Conservation (phyloP, 2,888 invertebrate genomes). For the Eupithecia tripunctaria region DNA sequence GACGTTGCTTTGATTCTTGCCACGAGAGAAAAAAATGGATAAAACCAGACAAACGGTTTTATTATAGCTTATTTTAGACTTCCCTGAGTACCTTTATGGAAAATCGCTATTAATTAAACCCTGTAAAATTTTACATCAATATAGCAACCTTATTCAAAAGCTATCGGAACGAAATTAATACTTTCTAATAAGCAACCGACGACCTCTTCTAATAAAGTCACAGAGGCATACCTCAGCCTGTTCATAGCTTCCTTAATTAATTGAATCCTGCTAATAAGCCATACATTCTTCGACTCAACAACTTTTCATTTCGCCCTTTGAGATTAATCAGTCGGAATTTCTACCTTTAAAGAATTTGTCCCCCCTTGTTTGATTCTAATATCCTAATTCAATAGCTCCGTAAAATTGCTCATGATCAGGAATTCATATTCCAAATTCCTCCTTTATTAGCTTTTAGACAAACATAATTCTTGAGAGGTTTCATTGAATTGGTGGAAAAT, state of each 20-base stretch:
- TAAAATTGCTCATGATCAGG: slow-evolving; percentile 8
- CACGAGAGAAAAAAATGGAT: too few species aligned
- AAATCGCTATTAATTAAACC: neutral
- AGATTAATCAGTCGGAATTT: slow-evolving; percentile 53
- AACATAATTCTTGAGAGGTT: slow-evolving; percentile 5
- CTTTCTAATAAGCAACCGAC: neutral
- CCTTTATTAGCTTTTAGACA: slow-evolving; percentile 1
- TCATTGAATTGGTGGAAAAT: neutral
- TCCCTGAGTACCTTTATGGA: too few species aligned
- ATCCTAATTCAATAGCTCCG: slow-evolving; percentile 12
- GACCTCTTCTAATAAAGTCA: slow-evolving; percentile 20
- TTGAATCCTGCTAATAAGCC: slow-evolving; percentile 61
- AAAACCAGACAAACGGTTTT: neutral
- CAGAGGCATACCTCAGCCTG: slow-evolving; percentile 53
- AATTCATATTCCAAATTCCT: slow-evolving; percentile 6
- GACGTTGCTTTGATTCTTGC: neutral
- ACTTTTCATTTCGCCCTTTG: slow-evolving; percentile 68
- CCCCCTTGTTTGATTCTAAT: slow-evolving; percentile 24
- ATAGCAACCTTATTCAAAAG: neutral
- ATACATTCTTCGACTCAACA: slow-evolving; percentile 64
- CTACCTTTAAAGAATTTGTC: slow-evolving; percentile 37
- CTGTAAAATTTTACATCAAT: neutral
- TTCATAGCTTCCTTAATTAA: slow-evolving; percentile 57
- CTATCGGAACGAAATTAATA: slow-evolving; percentile 9
- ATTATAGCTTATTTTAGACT: too few species aligned